These are phyloP conservation scores for Neodon shergylaensis DNA, from an alignment of 2,113 vertebrate species.

Conservation along the genomic window DNA sequence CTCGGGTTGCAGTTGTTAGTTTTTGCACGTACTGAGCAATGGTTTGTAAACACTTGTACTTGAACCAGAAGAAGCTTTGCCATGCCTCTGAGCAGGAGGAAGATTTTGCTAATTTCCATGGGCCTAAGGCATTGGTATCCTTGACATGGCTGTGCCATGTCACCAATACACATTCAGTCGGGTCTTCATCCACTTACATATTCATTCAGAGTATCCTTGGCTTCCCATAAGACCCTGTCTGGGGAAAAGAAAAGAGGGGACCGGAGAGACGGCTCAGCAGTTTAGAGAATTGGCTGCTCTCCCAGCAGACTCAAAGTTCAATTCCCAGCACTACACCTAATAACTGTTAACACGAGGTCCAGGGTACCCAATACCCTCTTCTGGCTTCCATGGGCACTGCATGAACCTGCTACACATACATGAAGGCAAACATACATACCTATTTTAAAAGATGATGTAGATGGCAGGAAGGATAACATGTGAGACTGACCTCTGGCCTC, in stretches of 20 bases:
- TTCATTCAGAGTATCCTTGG: background rate
- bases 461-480: background rate
- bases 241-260: background rate
- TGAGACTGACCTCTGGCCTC: background rate
- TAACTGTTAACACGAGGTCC: background rate
- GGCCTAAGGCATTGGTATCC: background rate
- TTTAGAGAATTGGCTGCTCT: background rate
- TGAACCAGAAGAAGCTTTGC: background rate
- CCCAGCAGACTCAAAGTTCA: background rate
- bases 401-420: background rate
- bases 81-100: background rate
- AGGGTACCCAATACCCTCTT: background rate
- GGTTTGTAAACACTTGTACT: background rate
- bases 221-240: background rate
- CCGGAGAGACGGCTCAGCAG: background rate
- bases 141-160: background rate
- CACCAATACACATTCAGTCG: background rate
- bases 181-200: background rate
- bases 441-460: background rate
- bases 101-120: background rate
- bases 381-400: background rate
- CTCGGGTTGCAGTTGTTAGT: background rate
- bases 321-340: background rate
- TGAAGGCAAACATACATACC: background rate
- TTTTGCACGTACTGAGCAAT: background rate